Conservation (phyloP, 2,797 vertebrate species). For the Poeciliopsis paucimaculata region DNA sequence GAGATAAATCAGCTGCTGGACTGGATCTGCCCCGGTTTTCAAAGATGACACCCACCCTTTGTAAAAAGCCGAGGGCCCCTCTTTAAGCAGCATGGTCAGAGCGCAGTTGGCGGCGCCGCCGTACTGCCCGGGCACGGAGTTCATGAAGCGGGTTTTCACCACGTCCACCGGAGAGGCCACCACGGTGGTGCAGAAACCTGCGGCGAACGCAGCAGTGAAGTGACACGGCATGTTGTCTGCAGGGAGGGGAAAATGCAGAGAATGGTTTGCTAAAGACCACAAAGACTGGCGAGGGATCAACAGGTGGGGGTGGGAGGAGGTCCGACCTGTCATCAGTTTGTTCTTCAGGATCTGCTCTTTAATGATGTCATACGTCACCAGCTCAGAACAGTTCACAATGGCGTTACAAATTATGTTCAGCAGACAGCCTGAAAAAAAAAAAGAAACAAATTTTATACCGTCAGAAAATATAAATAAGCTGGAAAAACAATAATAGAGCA, state of each 20-base stretch:
- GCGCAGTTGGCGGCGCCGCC: conserved; percentile 83
- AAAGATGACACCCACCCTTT: conserved; percentile 81
- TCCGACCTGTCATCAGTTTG: conserved; percentile 86
- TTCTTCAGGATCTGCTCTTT: conserved; percentile 88
- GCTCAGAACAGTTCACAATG: conserved; percentile 94
- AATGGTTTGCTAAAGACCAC: neutral
- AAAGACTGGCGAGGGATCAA: neutral
- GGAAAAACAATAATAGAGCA: neutral
- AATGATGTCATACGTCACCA: conserved; percentile 94
- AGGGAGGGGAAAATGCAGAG: neutral
- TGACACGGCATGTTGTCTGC: conserved; percentile 93
- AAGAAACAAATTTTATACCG: neutral
- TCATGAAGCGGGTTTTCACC: conserved; percentile 95
- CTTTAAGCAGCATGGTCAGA: conserved; percentile 83
- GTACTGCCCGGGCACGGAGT: conserved; percentile 83
- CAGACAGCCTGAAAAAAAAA: conserved; percentile 81
- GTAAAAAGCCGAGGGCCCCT: conserved; percentile 87
- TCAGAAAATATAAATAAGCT: neutral
- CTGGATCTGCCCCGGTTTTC: neutral
- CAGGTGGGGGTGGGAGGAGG: neutral
- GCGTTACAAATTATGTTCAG: conserved; percentile 92
- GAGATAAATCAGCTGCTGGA: neutral
- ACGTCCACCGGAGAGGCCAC: conserved; percentile 93
- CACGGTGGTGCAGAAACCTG: conserved; percentile 92
- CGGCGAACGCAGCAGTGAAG: conserved; percentile 89